Base-by-base conservation (phyloP, 2,113 vertebrate species). In the Peucedramus taeniatus region DNA sequence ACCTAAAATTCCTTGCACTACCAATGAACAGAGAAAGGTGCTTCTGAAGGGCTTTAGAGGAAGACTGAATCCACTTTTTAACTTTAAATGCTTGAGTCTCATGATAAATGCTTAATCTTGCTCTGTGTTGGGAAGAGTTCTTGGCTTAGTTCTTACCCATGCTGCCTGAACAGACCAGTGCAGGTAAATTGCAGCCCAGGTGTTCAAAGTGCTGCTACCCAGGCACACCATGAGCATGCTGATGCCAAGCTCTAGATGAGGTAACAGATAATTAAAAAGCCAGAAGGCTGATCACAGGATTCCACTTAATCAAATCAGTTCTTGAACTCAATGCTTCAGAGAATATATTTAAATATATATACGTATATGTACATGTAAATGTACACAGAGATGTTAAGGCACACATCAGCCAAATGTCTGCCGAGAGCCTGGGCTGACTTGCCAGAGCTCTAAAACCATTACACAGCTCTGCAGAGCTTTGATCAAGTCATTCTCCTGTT, bases 401-500 rank as follows among this genome's bases (percentile, higher is more conserved):
- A 56, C 17, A 44, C 10, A 21, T 74, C 77, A 87, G 27, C 26
- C 42, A 68, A 90, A 53, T 24, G 50, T 74, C 51, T 75, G 47
- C 65, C 71, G 61, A 75, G 33, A 74, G n/a, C 5, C 51, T 22
- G 19, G 49, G 35, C 37, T 85, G 76, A 33, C 37, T 90, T 76
- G 53, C 27, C 57, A 59, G 49, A 56, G 30, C 30, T 76, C 49
- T 75, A 39, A 65, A 21, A 40, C 18, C 1, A 0, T 50, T 27
- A 40, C 16, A 28, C 27, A 75, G 19, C 19, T 59, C 28, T 28
- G 24, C 57, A 78, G 50, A 31, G 23, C 37, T 75, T 53, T 35
- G 9, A 42, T 17, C 0, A 1, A 66, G n/a, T 42, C 0, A 1
- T 63, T 89, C 42, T n/a, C 45, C 24, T 14, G 37, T 49, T 53